phyloP scores from a whole-genome alignment of 1,140 invertebrate genomes.

The Bombus soroeensis region DNA sequence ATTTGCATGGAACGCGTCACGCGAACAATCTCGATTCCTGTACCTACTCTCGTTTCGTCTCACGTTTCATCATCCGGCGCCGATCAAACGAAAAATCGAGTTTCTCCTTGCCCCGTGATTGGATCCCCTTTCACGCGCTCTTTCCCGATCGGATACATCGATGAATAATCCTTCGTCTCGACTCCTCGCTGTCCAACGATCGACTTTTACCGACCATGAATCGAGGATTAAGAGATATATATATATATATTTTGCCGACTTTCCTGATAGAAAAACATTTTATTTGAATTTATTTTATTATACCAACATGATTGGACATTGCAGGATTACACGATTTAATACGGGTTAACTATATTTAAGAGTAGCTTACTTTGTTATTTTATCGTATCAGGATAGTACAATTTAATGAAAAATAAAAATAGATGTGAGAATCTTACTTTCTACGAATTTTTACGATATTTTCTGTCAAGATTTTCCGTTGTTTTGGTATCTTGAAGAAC shows the following conservation, averaged over 20 bases:
- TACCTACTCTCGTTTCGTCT: conserved; percentile 47
- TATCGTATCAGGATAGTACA: too few relatives aligned
- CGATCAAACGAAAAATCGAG: conserved; percentile 38
- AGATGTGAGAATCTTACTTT: too few relatives aligned
- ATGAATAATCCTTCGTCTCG: neutral
- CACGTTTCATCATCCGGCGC: conserved; percentile 55
- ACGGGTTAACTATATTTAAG: too few relatives aligned
- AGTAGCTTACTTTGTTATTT: too few relatives aligned
- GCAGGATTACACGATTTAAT: too few relatives aligned
- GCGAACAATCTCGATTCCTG: conserved; percentile 28
- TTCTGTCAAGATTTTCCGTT: neutral
- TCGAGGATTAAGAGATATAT: neutral
- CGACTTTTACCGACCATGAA: neutral
- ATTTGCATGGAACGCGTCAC: conserved; percentile 40
- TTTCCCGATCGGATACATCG: conserved; percentile 9
- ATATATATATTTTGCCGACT: neutral
- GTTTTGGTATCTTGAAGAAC: too few relatives aligned
- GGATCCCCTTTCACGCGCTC: conserved; percentile 15
- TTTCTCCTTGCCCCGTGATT: conserved; percentile 5
- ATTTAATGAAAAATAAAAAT: too few relatives aligned
- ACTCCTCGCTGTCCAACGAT: neutral
- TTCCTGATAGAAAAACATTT: neutral
- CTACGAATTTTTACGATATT: neutral
- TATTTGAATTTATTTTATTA: neutral
- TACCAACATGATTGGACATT: too few relatives aligned